phyloP scores from a whole-genome alignment of 2,113 vertebrate genomes.

The Cyanoderma ruficeps region DNA sequence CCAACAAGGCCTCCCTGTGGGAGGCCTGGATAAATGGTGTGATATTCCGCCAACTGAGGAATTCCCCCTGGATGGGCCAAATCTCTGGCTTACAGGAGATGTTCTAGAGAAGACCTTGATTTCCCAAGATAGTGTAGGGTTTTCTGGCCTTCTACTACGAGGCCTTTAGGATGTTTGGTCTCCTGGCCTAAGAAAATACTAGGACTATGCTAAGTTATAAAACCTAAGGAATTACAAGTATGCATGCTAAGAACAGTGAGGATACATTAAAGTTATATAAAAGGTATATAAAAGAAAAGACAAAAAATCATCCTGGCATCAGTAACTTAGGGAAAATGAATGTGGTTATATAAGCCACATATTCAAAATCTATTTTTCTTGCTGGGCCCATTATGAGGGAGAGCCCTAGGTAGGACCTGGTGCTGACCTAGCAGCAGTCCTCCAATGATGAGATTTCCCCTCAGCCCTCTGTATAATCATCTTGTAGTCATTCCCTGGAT shows the following conservation, averaged over 20 bases:
- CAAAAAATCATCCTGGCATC: not conserved
- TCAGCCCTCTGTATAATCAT: not conserved
- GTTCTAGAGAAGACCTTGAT: not conserved
- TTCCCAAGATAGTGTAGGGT: not conserved
- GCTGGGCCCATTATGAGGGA: not conserved
- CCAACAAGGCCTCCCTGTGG: not conserved
- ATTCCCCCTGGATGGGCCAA: not conserved
- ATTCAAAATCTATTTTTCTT: not conserved
- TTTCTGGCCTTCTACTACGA: accelerated
- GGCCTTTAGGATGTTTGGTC: not conserved
- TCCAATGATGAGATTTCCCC: accelerated
- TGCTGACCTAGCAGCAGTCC: not conserved
- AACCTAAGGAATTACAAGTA: not conserved
- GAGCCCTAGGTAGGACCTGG: not conserved
- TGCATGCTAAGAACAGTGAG: not conserved
- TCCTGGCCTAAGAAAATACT: not conserved
- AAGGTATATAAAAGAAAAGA: not conserved
- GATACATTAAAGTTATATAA: not conserved
- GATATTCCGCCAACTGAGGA: not conserved
- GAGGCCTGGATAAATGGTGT: not conserved
- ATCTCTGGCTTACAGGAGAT: not conserved
- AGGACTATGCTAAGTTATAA: not conserved
- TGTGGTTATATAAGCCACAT: not conserved
- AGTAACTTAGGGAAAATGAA: not conserved
- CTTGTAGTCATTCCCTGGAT: not conserved